Evolutionary conservation across 2,797 vertebrate species (phyloP), one percentile per base, ranked within the genome.

Genomic region (Balearica regulorum): DNA sequence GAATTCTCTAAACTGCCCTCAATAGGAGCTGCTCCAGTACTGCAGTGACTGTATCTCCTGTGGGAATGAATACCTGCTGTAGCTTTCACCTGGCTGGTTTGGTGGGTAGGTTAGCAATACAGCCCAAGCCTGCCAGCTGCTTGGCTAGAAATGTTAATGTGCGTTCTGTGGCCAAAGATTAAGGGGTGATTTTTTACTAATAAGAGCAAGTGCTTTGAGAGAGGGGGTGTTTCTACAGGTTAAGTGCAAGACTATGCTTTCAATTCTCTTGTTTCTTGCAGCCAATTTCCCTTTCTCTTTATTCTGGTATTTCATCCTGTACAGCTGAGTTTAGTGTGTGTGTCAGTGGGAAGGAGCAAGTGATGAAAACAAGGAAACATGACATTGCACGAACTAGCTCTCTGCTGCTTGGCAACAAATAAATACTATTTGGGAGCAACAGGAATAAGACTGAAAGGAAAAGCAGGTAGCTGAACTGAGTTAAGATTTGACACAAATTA

Each of bases 351-450:
- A 94, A 93, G 61, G 39, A 94, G 66, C 57, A 35, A 65, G 78
- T 69, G 72, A 72, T 24, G 75, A 71, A 85, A 97, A 86, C 82
- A 78, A 85, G 69, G 79, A 95, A 96, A 91, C 53, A 68, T 57
- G 72, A 85, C 66, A 54, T 69, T 43, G 87, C 25, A 53, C 60
- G 93, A 55, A 93, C 88, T 83, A 82, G 31, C 22, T 79, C 25
- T 88, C 54, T 94, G 90, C 90, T 93, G 85, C 93, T 90, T 86
- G 80, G 87, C 94, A 96, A 94, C 84, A 71, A 69, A 51, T 49
- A 91, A 80, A 60, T 75, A 86, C 57, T 65, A 53, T 54, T 77
- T 89, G 65, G 22, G 57, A 89, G 55, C 58, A 75, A 64, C 16
- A 64, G 26, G 39, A 90, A 26, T n/a, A 65, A 71, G 69, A 39